These are phyloP conservation scores for Amyelois transitella DNA, from an alignment of 1,140 invertebrate species.

Conservation along the genomic window DNA sequence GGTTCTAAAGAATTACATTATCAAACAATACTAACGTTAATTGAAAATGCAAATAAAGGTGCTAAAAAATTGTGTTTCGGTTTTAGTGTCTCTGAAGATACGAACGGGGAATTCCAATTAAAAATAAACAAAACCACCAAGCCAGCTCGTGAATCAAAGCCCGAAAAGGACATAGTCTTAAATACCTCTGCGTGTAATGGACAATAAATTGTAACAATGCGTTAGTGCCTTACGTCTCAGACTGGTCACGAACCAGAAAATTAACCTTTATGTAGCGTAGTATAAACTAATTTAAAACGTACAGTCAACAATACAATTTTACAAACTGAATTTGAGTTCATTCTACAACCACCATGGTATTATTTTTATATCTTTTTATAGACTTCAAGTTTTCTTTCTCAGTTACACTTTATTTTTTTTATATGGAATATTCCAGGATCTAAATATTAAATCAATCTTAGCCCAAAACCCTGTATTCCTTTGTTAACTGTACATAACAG, in stretches of 20 bases:
- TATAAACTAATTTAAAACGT: conserved; percentile 38
- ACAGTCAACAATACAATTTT: conserved; percentile 19
- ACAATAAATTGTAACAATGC: conserved; percentile 42
- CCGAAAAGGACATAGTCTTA: conserved; percentile 10
- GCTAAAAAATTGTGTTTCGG: too few species aligned
- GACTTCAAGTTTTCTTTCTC: too few species aligned
- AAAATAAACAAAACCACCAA: background rate
- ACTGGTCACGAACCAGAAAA: conserved; percentile 54
- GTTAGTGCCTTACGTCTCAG: conserved; percentile 25
- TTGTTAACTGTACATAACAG: conserved; percentile 11
- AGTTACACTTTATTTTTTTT: background rate
- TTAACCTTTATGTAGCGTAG: conserved; percentile 49
- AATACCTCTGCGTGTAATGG: conserved; percentile 18
- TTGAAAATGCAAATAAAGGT: too few species aligned
- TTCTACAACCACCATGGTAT: too few species aligned
- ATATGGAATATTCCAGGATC: too few species aligned
- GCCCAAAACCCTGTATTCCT: background rate
- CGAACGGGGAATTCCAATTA: background rate
- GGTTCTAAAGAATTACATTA: too few species aligned
- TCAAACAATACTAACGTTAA: too few species aligned
- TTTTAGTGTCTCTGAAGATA: too few species aligned
- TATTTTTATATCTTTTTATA: too few species aligned
- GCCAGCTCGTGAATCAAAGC: background rate
- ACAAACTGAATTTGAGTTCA: too few species aligned
- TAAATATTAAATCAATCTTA: too few species aligned